Conservation (phyloP, 2,797 vertebrate species). For the Tinamus major region DNA sequence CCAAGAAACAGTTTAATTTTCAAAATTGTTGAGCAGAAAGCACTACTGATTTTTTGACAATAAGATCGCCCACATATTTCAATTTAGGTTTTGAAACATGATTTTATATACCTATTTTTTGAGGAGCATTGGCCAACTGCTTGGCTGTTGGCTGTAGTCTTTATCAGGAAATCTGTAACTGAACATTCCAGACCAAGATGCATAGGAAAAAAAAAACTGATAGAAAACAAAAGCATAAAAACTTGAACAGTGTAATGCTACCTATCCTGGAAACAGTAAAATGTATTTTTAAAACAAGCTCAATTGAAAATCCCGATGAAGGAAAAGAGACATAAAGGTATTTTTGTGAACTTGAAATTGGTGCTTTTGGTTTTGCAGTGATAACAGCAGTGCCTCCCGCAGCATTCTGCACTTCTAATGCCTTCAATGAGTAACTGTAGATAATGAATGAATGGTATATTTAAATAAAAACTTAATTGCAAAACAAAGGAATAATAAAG, state of each 20-base stretch:
- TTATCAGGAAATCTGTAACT: slow-evolving; percentile 36
- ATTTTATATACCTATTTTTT: background rate
- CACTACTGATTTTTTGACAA: background rate
- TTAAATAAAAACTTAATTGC: slow-evolving; percentile 59
- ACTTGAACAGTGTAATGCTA: background rate
- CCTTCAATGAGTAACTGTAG: slow-evolving; percentile 7
- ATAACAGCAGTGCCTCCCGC: background rate
- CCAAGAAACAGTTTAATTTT: background rate
- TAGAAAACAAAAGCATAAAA: background rate
- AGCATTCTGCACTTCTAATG: background rate
- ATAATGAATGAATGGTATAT: slow-evolving; percentile 37
- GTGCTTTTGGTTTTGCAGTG: background rate
- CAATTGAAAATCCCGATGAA: background rate
- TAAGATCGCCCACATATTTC: background rate
- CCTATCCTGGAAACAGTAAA: background rate
- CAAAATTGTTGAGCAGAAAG: background rate
- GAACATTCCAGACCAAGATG: slow-evolving; percentile 9
- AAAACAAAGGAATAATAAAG: slow-evolving; percentile 59
- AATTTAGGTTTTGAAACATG: background rate
- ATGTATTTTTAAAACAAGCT: background rate
- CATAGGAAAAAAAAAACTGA: background rate
- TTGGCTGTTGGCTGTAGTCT: background rate
- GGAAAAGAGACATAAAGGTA: background rate
- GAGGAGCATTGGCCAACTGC: background rate
- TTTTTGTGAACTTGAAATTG: background rate